Base-by-base conservation (phyloP, 1,140 invertebrate genomes). In the Rhyacophila brunnea region DNA sequence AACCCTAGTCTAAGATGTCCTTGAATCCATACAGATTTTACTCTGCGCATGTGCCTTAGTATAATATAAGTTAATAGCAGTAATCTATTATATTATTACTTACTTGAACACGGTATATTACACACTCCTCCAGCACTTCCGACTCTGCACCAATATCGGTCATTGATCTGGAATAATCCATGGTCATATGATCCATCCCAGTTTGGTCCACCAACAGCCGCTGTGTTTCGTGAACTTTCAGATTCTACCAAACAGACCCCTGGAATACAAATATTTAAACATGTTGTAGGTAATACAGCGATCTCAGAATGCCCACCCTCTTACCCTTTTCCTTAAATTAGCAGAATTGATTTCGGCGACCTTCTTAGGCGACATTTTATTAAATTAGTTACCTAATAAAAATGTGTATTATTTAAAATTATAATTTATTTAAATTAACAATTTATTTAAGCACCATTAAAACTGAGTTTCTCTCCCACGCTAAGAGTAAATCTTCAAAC, bases 131-230 rank as follows among this genome's bases (percentile, higher is more conserved):
- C 70, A 32, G 66, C 56, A 1, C 60, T 56, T 42, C 64, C 69
- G 13, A 68, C 66, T 45, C 66, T 73, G 68, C 81, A 82, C 81
- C 80, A 82, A 58, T 80, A 81, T 7, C 72, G 71, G 67, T 81
- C 79, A 66, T 82, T 83, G 57, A 83, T 79, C 70, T 83, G 82
- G 71, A 83, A 83, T 20, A 83, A 66, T 0, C 82, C 81, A 69
- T 79, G 80, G 68, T 83, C 81, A 17, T 73, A 68, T 13, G 78
- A 81, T 0, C 80, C 79, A 60, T 83, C 74, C 6, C 59, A 69
- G 60, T 82, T 83, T 9, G 71, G 67, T n/a, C 62, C 72, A 46
- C 77, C 73, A 6, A 74, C 68, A 20, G 73, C 75, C 55, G 66
- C 66, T 0, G 79, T 81, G 38, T 70, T 73, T 2, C 75, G 67